A percentile compares a stretch with the other conserved stretches of the same genome.
phyloP scores from a whole-genome alignment of 2,888 invertebrate genomes.

The Agriotes lineatus region DNA sequence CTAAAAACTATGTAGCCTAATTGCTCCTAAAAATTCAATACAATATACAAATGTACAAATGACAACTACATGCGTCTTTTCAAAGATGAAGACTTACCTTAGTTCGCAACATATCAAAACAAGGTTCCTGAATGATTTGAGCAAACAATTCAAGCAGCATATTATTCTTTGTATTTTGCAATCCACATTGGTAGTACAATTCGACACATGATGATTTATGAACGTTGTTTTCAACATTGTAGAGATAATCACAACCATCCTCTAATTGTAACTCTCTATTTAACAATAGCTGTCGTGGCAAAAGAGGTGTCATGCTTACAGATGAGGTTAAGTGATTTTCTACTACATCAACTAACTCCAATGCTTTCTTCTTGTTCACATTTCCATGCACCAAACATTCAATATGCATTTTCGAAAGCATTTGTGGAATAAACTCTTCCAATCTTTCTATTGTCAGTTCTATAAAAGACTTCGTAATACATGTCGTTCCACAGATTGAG shows the following conservation, averaged over 20 bases:
- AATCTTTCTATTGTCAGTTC: constrained; percentile 84
- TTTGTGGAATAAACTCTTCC: constrained; percentile 81
- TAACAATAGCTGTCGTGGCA: constrained; percentile 85
- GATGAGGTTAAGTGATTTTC: constrained; percentile 67
- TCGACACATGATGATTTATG: constrained; percentile 91
- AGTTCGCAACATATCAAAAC: constrained; percentile 90
- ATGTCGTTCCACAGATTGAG: too few relatives aligned
- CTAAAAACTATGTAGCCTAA: constrained; percentile 96
- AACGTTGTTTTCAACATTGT: constrained; percentile 82
- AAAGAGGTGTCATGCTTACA: constrained; percentile 73
- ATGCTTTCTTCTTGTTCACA: constrained; percentile 78
- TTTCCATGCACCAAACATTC: constrained; percentile 95
- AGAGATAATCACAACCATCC: constrained; percentile 82
- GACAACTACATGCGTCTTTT: too few relatives aligned
- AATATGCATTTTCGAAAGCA: constrained; percentile 86
- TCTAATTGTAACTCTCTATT: constrained; percentile 89
- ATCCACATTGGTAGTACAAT: constrained; percentile 88
- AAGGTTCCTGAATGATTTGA: constrained; percentile 92
- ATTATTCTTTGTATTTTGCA: constrained; percentile 80
- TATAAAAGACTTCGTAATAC: too few relatives aligned
- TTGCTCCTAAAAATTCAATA: constrained; percentile 76
- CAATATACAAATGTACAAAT: too few relatives aligned
- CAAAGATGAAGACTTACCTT: constrained; percentile 71
- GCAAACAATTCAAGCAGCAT: constrained; percentile 87
- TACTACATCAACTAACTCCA: constrained; percentile 77